Conservation (phyloP, 1,140 invertebrate species). For the Cyphomyrmex costatus region DNA sequence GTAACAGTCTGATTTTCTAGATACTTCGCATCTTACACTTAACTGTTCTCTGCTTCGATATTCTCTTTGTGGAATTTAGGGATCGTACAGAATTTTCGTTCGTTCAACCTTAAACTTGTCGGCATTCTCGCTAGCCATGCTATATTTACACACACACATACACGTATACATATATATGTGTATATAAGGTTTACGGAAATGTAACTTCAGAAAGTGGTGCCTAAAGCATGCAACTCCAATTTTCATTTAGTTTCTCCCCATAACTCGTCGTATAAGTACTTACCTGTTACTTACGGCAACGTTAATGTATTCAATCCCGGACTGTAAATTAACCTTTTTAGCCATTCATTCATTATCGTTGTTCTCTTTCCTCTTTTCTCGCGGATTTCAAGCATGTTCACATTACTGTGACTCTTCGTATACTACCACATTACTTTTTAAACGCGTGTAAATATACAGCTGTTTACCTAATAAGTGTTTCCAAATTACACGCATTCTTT, state of each 20-base stretch:
- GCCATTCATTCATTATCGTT: conserved; percentile 58
- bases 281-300: conserved; percentile 52
- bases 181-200: conserved; percentile 23
- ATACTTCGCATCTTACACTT: not conserved
- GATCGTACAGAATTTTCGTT: conserved; percentile 39
- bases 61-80: conserved; percentile 30
- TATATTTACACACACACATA: not conserved
- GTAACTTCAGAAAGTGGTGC: conserved; percentile 32
- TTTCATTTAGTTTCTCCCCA: conserved; percentile 56
- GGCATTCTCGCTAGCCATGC: not conserved
- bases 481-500: not conserved
- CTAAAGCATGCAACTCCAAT: conserved; percentile 43
- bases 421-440: conserved; percentile 9
- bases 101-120: conserved; percentile 13
- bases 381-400: conserved; percentile 42
- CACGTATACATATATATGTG: not conserved
- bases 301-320: conserved; percentile 58
- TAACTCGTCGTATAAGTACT: conserved; percentile 55
- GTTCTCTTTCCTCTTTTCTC: conserved; percentile 48
- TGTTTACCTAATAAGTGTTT: conserved; percentile 31
- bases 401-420: conserved; percentile 11
- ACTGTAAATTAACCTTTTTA: conserved; percentile 64
- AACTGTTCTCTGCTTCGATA: conserved; percentile 10
- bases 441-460: conserved; percentile 2
- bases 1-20: not conserved